Evolutionary conservation across 2,888 invertebrate species (phyloP).

Genomic region (Amiota mariae): DNA sequence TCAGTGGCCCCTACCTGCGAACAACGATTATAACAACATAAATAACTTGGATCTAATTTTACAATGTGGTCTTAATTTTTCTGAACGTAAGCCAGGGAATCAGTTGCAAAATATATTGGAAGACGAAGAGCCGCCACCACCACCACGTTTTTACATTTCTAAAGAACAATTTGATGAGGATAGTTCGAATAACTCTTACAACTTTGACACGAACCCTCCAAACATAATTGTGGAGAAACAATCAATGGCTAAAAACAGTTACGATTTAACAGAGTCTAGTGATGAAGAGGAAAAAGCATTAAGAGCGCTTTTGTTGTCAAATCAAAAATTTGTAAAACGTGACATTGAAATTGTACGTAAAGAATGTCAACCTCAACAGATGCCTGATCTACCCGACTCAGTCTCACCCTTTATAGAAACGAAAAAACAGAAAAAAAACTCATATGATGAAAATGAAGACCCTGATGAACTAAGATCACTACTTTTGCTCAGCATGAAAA

Average conservation of each 20-base stretch:
- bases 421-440: not conserved
- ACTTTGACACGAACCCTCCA: not conserved
- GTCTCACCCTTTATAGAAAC: not conserved
- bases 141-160: conserved; percentile 55
- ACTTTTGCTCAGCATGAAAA: conserved; percentile 60
- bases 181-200: conserved; percentile 38
- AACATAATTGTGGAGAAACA: conserved; percentile 50
- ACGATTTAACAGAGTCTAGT: conserved; percentile 43
- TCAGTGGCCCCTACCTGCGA: not conserved
- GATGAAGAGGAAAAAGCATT: conserved; percentile 68
- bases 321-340: conserved; percentile 53
- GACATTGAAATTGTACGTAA: not conserved
- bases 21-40: not conserved
- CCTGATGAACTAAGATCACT: conserved; percentile 57
- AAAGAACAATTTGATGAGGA: conserved; percentile 48
- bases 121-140: conserved; percentile 51
- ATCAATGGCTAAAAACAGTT: conserved; percentile 54
- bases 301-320: conserved; percentile 67
- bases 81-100: not conserved
- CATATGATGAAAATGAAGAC: conserved; percentile 51
- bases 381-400: no score
- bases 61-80: not conserved
- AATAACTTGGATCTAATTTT: not conserved
- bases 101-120: conserved; percentile 39
- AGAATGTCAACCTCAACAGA: not conserved